Evolutionary conservation across 1,140 invertebrate species (phyloP).

Genomic region (Caerostris darwini): DNA sequence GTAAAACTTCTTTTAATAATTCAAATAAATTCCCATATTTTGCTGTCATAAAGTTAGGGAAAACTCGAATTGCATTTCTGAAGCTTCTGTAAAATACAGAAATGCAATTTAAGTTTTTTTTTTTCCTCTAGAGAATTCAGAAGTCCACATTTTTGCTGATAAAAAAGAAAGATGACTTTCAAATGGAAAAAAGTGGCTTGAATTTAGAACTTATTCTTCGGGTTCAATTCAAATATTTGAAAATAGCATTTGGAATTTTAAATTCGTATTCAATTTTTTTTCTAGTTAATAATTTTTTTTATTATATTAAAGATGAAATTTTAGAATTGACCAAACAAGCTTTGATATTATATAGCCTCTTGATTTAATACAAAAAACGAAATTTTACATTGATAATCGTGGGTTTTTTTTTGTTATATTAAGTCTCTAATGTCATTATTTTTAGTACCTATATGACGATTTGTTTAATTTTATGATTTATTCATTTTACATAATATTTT

Average conservation of each 20-base stretch:
- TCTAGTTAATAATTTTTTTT: neutral
- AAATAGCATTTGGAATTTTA: neutral
- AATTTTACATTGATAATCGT: too few relatives aligned
- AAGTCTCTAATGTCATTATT: too few relatives aligned
- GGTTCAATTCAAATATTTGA: conserved; percentile 6
- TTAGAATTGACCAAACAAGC: too few relatives aligned
- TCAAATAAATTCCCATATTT: neutral
- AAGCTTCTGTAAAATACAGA: neutral
- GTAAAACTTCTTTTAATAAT: neutral
- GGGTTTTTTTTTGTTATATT: too few relatives aligned
- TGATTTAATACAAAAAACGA: too few relatives aligned
- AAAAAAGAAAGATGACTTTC: neutral
- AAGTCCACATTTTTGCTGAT: neutral
- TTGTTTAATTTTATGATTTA: too few relatives aligned
- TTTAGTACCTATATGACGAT: too few relatives aligned
- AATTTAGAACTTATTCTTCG: conserved; percentile 21
- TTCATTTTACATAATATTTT: too few relatives aligned
- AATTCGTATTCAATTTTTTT: neutral
- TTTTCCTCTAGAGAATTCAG: conserved; percentile 25
- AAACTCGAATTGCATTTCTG: neutral
- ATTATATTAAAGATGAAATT: too few relatives aligned
- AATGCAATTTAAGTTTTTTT: conserved; percentile 26
- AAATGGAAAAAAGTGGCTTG: neutral
- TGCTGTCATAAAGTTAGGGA: neutral
- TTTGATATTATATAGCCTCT: too few relatives aligned